Conservation (phyloP, 2,797 vertebrate species). For the Melopsittacus undulatus region DNA sequence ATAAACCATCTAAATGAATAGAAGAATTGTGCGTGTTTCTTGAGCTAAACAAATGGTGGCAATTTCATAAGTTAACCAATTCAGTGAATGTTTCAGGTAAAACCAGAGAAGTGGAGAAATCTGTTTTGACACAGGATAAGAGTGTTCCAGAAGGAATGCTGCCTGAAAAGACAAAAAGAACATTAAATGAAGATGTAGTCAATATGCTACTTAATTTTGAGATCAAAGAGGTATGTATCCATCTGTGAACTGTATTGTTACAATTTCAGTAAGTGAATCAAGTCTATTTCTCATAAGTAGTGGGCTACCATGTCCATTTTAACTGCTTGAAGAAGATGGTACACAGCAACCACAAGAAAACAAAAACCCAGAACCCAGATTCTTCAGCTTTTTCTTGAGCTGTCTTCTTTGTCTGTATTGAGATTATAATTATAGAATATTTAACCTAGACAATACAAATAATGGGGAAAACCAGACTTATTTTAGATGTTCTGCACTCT, state of each 20-base stretch:
- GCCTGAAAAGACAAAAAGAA: constrained; percentile 12
- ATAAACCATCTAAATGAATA: neutral
- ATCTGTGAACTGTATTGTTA: neutral
- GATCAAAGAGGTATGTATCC: constrained; percentile 86
- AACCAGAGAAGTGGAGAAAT: constrained; percentile 1
- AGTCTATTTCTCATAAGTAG: neutral
- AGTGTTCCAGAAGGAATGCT: neutral
- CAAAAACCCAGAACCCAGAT: neutral
- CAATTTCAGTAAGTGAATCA: neutral
- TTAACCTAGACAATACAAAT: neutral
- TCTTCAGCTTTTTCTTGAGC: neutral
- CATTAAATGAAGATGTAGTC: constrained; percentile 73
- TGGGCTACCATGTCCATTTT: neutral
- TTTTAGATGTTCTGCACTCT: neutral
- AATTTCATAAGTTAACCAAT: neutral
- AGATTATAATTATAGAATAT: neutral
- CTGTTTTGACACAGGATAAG: neutral
- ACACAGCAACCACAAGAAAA: neutral
- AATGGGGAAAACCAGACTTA: neutral
- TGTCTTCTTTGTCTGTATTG: neutral
- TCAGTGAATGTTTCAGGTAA: constrained; percentile 16
- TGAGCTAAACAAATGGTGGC: neutral
- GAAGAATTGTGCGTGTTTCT: neutral
- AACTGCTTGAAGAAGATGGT: neutral
- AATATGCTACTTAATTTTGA: constrained; percentile 90